Evolutionary conservation across 2,113 vertebrate species (phyloP).

Genomic region (Anhinga rufa): DNA sequence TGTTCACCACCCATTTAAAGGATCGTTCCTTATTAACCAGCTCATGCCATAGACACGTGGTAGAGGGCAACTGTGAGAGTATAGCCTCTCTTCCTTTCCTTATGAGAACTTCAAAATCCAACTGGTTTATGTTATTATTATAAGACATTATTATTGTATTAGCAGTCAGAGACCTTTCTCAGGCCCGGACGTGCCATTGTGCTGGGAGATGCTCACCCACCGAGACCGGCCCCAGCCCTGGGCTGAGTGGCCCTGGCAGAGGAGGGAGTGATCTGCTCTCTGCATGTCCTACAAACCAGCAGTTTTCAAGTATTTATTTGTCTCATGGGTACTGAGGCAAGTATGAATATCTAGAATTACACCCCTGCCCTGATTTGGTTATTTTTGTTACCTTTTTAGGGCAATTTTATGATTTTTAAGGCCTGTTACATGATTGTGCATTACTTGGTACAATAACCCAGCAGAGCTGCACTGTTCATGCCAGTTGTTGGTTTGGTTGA

Average conservation of each 20-base stretch:
- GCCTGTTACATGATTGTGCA: neutral
- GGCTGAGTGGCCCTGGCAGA: neutral
- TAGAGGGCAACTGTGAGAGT: neutral
- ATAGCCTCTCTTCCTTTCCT: neutral
- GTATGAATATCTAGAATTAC: neutral
- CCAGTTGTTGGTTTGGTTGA: neutral
- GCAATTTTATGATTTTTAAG: neutral
- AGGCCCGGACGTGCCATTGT: rapidly evolving
- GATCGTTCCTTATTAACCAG: neutral
- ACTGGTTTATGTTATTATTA: neutral
- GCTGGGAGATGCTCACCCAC: neutral
- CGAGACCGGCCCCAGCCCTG: neutral
- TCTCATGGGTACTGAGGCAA: neutral
- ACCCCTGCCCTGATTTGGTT: neutral
- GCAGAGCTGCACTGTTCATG: neutral
- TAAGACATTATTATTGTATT: neutral
- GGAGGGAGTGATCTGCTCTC: neutral
- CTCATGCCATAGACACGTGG: neutral
- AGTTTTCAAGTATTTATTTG: neutral
- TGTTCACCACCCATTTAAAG: neutral
- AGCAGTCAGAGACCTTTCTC: neutral
- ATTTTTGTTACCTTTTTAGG: neutral
- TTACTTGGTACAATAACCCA: neutral
- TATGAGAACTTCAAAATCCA: neutral
- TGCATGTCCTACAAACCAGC: neutral